A percentile compares a stretch with the other conserved stretches of the same genome.
Conservation (phyloP, 2,113 vertebrate species). For the Chitala chitala region DNA sequence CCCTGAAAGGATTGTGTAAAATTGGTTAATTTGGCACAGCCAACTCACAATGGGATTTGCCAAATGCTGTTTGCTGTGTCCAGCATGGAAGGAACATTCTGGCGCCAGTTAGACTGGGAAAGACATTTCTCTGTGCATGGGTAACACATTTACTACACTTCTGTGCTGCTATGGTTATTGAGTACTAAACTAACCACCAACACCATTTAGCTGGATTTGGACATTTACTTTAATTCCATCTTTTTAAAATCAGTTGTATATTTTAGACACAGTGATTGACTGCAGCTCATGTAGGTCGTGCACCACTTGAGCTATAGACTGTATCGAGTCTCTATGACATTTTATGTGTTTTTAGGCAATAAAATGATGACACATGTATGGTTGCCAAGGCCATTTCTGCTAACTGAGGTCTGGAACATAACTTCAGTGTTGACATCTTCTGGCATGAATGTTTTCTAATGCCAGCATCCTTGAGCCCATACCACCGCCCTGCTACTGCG, state of each 20-base stretch:
- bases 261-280: background rate
- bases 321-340: background rate
- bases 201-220: background rate
- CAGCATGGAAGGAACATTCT: background rate
- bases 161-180: background rate
- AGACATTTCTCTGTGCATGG: background rate
- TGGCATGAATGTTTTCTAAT: background rate
- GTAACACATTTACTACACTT: background rate
- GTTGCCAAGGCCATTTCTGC: background rate
- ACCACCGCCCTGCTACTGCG: background rate
- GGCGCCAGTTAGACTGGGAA: constrained; percentile 10
- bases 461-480: background rate
- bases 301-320: background rate
- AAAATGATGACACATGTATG: background rate
- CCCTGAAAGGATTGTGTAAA: constrained; percentile 2
- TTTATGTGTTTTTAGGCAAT: background rate
- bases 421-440: background rate
- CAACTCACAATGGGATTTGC: background rate
- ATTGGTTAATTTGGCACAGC: constrained; percentile 3
- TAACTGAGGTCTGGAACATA: background rate
- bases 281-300: background rate
- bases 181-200: background rate
- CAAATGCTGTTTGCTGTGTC: constrained; percentile 3
- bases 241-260: background rate
- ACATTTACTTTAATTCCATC: background rate